Percentiles rank a stretch among this genome's conserved stretches.
phyloP scores from a whole-genome alignment of 2,797 vertebrate species.

The Melanotaenia parkinsoni region DNA sequence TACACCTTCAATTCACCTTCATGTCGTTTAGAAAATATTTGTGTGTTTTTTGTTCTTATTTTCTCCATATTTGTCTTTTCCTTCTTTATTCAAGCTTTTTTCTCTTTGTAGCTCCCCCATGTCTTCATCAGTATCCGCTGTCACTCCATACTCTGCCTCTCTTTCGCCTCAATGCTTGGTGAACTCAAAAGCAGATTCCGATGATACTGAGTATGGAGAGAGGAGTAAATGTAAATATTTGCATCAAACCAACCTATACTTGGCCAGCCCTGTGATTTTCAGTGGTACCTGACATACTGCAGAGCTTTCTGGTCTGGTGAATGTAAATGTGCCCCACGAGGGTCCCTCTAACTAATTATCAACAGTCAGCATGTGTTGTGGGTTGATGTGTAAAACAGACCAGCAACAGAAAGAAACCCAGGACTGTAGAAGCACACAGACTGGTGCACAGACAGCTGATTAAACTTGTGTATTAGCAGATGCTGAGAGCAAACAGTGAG shows the following conservation, averaged over 20 bases:
- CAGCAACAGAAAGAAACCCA: slow-evolving; percentile 20
- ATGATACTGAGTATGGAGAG: slow-evolving; percentile 31
- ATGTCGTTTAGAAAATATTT: slow-evolving; percentile 2
- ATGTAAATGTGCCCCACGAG: slow-evolving; percentile 39
- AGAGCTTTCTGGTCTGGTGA: slow-evolving; percentile 37
- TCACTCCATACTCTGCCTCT: slow-evolving; percentile 18
- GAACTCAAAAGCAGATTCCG: slow-evolving; percentile 40
- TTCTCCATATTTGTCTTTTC: not conserved
- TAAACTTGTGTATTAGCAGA: slow-evolving; percentile 25
- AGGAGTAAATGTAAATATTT: slow-evolving; percentile 60
- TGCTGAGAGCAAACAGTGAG: slow-evolving; percentile 34
- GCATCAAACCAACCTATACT: slow-evolving; percentile 25
- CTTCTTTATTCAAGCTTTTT: not conserved
- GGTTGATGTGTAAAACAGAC: slow-evolving; percentile 31
- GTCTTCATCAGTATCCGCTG: slow-evolving; percentile 9
- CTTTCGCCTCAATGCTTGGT: slow-evolving; percentile 18
- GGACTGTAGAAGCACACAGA: slow-evolving; percentile 18
- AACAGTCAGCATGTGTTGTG: slow-evolving; percentile 34
- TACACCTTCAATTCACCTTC: not conserved
- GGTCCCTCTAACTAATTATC: slow-evolving; percentile 57
- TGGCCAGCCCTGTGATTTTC: slow-evolving; percentile 46
- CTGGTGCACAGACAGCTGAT: not conserved
- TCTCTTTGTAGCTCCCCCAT: slow-evolving; percentile 5
- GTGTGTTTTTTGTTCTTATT: not conserved
- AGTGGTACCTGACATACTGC: slow-evolving; percentile 37